Base-by-base conservation (phyloP, 2,888 invertebrate species). In the Caenorhabditis sinica region DNA sequence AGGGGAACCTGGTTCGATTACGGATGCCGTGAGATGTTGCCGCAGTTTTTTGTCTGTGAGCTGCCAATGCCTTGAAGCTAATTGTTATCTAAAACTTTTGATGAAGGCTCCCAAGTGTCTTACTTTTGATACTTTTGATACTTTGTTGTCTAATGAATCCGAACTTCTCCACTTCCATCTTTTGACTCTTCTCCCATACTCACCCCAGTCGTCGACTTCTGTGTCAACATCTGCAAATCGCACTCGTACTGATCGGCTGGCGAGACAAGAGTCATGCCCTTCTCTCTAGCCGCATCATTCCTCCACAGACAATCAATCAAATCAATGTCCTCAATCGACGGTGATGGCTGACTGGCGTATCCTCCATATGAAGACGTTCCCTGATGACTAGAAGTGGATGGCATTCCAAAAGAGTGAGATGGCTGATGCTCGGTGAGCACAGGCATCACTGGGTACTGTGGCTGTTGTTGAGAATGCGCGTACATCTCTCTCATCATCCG, bases 281-380 rank as follows among this genome's bases (percentile, higher is more conserved):
- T 87, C 65, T 87, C 88, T 2, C 68, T 72, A 13, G 86, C 89
- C 58, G 92, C 90, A 81, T 92, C 92, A 30, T 86, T 88, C 28
- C 93, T 88, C 93, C 93, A 93, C n/a, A 90, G 85, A 8, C 90
- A 88, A 82, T 93, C 92, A 75, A 93, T 93, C 33, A 91, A 86
- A 30, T 93, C 93, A 43, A 90, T 88, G 82, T 93, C 93, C 15
- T 56, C 56, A 28, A 56, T 20, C 89, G 90, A 77, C n/a, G 81
- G 56, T 3, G 56, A 56, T 15, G 69, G 71, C 28, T 63, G 58
- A 23, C 53, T 73, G 23, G 28, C 61, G 25, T 65, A 66, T 40
- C 45, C 61, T 43, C 60, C 58, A 36, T 56, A 65, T 0, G 85
- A 81, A 20, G 83, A 69, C 4, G 80, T 65, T 56, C 73, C 80